Conservation (phyloP, 2,888 invertebrate species). For the Volucella zonaria region DNA sequence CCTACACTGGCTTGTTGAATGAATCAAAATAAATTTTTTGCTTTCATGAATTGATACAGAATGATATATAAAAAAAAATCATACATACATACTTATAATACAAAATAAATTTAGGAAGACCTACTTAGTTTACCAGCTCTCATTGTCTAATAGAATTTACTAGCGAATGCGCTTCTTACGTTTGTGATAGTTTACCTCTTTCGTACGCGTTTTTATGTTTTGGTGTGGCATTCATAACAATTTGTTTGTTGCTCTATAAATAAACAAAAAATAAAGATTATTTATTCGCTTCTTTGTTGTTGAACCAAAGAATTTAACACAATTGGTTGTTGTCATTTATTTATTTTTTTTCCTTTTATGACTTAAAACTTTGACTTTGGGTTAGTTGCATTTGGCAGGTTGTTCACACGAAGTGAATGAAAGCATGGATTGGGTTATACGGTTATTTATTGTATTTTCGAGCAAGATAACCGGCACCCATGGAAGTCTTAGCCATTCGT, state of each 20-base stretch:
- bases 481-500: constrained; percentile 4
- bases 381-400: constrained; percentile 17
- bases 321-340: neutral
- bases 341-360: constrained; percentile 30
- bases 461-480: constrained; percentile 2
- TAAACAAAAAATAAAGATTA: constrained; percentile 39
- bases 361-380: neutral
- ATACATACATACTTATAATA: constrained; percentile 14
- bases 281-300: constrained; percentile 48
- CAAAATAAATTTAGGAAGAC: constrained; percentile 41
- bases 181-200: constrained; percentile 33
- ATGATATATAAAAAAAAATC: constrained; percentile 17
- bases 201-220: constrained; percentile 37
- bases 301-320: constrained; percentile 34
- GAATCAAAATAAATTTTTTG: constrained; percentile 32
- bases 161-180: constrained; percentile 52
- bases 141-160: constrained; percentile 41
- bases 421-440: constrained; percentile 23
- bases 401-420: constrained; percentile 10
- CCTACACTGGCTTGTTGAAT: constrained; percentile 37
- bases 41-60: constrained; percentile 32
- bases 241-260: constrained; percentile 31
- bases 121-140: constrained; percentile 36
- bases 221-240: constrained; percentile 42
- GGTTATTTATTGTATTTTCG: constrained; percentile 18